Evolutionary conservation across 2,113 vertebrate species (phyloP), one percentile per base, ranked within the genome.

Genomic region (Malaclemys terrapin): DNA sequence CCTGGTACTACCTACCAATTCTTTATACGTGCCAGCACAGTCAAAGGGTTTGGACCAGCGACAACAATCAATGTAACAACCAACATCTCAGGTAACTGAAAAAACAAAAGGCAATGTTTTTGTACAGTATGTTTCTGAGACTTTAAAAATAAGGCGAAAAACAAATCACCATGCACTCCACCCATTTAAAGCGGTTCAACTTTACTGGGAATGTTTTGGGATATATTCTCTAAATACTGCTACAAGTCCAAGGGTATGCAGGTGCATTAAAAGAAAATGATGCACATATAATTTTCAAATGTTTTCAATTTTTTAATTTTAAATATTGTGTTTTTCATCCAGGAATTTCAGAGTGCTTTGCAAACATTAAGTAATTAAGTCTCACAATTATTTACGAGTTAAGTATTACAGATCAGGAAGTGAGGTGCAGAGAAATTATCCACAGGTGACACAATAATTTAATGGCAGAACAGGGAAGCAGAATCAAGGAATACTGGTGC

Each of bases 1-100:
- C 99, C 99, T 1, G 99, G 99, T 1, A 99, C 99, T 72, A 99
- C 99, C 2, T 99, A 99, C 98, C 99, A 99, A 97, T 99, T 99
- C 94, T 98, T 99, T 38, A 99, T 99, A 97, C 98, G 99, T 47
- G 99, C 99, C 45, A 99, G 99, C 92, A 99, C 99, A 2, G 85
- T 99, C 89, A 99, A 99, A 96, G 99, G 99, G 5, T 99, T 99
- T 54, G 99, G 99, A 4, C 99, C 99, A 49, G 98, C 99, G 9
- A 99, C 98, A 31, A 98, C 98, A 0, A 98, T 99, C 96, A 99
- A 99, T 3, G 98, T 99, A 82, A 99, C 99, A 24, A 99, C 99
- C 65, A 99, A 99, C 94, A 99, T 99, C 92, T 99, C 99, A 97
- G 99, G 99, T 99, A 97, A 95, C 76, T 27, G 79, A 56, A 56